These are phyloP conservation scores for Ardeotis arabs DNA, from an alignment of 2,113 vertebrate species.

Conservation along the genomic window DNA sequence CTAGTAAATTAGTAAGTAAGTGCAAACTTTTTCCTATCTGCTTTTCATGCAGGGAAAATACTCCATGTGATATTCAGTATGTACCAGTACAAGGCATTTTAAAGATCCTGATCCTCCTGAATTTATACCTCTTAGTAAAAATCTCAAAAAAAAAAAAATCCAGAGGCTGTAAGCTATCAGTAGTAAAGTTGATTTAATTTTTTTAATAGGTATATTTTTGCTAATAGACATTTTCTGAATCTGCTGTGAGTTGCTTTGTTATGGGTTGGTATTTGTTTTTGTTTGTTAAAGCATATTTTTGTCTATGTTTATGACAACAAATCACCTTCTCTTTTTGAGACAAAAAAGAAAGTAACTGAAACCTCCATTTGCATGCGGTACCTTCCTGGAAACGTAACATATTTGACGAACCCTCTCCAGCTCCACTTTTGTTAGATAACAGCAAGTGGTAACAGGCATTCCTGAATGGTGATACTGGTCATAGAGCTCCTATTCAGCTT, in stretches of 20 bases:
- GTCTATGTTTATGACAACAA: background rate
- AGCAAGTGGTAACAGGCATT: background rate
- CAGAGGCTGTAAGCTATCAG: background rate
- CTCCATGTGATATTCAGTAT: background rate
- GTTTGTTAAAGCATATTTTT: background rate
- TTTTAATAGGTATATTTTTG: background rate
- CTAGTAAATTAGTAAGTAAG: background rate
- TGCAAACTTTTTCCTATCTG: background rate
- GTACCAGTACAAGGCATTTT: background rate
- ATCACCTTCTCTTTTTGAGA: background rate
- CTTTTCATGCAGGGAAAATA: background rate
- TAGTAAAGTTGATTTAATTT: background rate
- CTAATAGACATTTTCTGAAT: background rate
- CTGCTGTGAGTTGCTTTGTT: background rate
- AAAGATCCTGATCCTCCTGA: background rate
- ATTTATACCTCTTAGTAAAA: background rate
- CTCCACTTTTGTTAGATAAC: background rate
- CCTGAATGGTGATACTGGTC: fast-evolving
- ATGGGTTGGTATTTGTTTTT: background rate
- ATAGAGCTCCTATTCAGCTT: background rate
- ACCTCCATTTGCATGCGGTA: fast-evolving
- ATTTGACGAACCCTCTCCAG: background rate
- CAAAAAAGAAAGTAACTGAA: background rate
- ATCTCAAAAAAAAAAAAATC: background rate
- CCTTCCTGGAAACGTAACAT: background rate